Conservation (phyloP, 2,888 invertebrate species). For the Vanessa cardui region DNA sequence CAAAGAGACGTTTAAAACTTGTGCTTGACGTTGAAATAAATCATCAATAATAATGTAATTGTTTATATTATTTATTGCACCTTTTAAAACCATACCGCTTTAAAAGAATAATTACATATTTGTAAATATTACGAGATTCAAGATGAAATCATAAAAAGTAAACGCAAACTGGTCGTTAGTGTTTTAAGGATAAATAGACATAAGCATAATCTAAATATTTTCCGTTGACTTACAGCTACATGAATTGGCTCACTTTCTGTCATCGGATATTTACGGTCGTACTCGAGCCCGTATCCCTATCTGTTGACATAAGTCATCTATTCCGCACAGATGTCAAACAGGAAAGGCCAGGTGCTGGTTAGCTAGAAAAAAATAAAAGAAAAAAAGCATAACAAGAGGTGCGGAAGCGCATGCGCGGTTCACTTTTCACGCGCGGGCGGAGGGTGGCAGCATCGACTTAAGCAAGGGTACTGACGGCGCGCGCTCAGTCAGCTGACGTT, state of each 20-base stretch:
- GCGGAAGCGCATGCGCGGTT: constrained; percentile 73
- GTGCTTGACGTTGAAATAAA: not conserved
- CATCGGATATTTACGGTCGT: constrained; percentile 35
- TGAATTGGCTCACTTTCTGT: constrained; percentile 35
- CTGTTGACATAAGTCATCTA: constrained; percentile 52
- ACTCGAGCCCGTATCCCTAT: constrained; percentile 44
- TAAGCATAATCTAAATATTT: not conserved
- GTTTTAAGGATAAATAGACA: too few relatives aligned
- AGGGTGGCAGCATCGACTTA: constrained; percentile 79
- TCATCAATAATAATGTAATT: not conserved
- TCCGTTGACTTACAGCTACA: not conserved
- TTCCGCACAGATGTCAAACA: constrained; percentile 50
- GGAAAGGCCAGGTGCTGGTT: constrained; percentile 50
- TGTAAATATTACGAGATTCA: not conserved
- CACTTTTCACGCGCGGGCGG: constrained; percentile 70
- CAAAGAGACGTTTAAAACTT: too few relatives aligned
- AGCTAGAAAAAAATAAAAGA: constrained; percentile 43
- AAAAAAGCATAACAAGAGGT: constrained; percentile 52
- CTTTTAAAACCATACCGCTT: too few relatives aligned
- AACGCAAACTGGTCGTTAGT: too few relatives aligned
- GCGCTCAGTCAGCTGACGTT: constrained; percentile 81
- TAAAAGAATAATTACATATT: too few relatives aligned
- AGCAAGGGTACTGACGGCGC: constrained; percentile 73
- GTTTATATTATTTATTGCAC: not conserved
- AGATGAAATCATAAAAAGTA: not conserved